These are phyloP conservation scores for Temnothorax rugatulus DNA, from an alignment of 2,888 invertebrate species.

Conservation along the genomic window DNA sequence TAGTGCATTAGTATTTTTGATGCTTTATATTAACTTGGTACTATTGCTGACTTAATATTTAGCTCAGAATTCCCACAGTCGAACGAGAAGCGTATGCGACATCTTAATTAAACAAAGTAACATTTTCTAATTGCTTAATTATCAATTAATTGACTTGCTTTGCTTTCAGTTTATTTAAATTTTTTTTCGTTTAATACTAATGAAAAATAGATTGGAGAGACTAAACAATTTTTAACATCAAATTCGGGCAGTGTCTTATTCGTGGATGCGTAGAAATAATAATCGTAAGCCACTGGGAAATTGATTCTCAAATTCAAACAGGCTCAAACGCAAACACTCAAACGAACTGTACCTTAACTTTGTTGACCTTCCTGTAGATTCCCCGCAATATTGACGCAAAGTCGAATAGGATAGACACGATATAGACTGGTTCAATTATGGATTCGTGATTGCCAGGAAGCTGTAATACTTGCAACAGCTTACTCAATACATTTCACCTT, in stretches of 20 bases:
- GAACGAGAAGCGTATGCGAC: background rate
- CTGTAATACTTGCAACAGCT: conserved; percentile 12
- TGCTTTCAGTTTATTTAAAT: background rate
- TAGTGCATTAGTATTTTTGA: background rate
- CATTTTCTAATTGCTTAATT: background rate
- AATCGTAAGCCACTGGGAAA: conserved; percentile 13
- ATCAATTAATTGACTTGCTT: background rate
- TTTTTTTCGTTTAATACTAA: background rate
- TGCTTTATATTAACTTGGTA: background rate
- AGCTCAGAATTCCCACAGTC: background rate
- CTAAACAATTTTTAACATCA: background rate
- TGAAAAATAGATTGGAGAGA: background rate
- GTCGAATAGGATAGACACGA: conserved; percentile 24
- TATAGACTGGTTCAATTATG: conserved; percentile 24
- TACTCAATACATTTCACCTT: conserved; percentile 22
- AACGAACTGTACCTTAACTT: conserved; percentile 37
- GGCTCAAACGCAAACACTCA: background rate
- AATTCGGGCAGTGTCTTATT: background rate
- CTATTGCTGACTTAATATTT: background rate
- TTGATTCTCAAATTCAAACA: conserved; percentile 16
- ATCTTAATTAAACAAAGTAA: background rate
- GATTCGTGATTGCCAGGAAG: conserved; percentile 16
- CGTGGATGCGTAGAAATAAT: conserved; percentile 4
- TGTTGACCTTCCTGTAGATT: conserved; percentile 28
- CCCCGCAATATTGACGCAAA: conserved; percentile 40